Base-by-base conservation (phyloP, 2,797 vertebrate genomes). In the Pipistrellus kuhlii region DNA sequence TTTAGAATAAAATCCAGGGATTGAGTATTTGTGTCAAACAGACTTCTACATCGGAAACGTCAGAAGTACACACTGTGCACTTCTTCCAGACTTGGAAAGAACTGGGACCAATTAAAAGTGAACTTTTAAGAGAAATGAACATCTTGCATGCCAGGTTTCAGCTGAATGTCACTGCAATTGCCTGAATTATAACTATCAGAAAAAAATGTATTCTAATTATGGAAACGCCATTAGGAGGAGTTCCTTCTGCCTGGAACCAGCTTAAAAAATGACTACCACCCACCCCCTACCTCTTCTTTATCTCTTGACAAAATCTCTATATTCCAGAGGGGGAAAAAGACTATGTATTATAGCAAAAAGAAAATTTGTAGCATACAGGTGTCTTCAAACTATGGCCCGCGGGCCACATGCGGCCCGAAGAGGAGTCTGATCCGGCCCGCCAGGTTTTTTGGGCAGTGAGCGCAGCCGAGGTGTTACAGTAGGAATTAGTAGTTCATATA, bases 91-190 rank as follows among this genome's bases (percentile, higher is more conserved):
- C 71, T 92, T 90, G 85, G 87, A 96, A 97, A 93, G 89, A 94
- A 88, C 44, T 77, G 55, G 69, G 95, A 78, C 96, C 94, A 97
- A 97, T 97, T 97, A 97, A 95, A 96, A 97, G 93, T 97, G 96
- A 95, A 97, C 97, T 97, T 97, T 96, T 95, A 97, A 95, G 93
- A 96, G 91, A 96, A 97, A 95, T 83, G 96, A 97, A 97, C 96
- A 97, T 97, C 95, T 97, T 97, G 97, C 87, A 78, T 89, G 91
- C 95, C 96, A 97, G 97, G 95, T 96, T 97, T 97, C 95, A 96
- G 88, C 88, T 95, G 95, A 97, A 97, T 97, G 95, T 97, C 95
- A 96, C 62, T 83, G 88, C 94, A 95, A 96, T 92, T 95, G 95
- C 95, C 93, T 97, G 91, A 96, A 96, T 97, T 97, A 96, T 93